These are phyloP conservation scores for Sesia apiformis DNA, from an alignment of 2,888 invertebrate genomes.

Conservation along the genomic window DNA sequence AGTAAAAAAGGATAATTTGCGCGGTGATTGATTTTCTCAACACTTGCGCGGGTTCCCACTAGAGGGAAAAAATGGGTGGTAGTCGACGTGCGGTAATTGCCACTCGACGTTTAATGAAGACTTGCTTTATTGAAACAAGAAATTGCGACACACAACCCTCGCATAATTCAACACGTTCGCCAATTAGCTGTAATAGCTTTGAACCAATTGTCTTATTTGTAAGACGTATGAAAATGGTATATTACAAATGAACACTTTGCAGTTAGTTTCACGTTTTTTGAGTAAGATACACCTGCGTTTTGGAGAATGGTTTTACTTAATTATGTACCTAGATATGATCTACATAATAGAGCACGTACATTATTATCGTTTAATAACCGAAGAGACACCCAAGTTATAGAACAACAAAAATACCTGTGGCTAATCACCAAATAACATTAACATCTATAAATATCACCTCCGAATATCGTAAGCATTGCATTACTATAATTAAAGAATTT, in stretches of 20 bases:
- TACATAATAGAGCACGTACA: too few species aligned
- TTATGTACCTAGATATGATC: too few species aligned
- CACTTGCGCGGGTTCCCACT: slow-evolving; percentile 61
- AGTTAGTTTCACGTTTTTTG: too few species aligned
- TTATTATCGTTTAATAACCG: too few species aligned
- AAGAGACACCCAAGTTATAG: too few species aligned
- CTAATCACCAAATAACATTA: background rate
- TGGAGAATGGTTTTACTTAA: too few species aligned
- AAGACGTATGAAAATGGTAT: slow-evolving; percentile 9
- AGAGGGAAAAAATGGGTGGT: slow-evolving; percentile 30
- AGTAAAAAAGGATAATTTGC: slow-evolving; percentile 13
- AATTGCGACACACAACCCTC: slow-evolving; percentile 48
- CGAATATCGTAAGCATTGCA: slow-evolving; percentile 13
- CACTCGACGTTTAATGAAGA: slow-evolving; percentile 38
- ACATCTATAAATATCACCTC: background rate
- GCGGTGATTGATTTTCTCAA: slow-evolving; percentile 50
- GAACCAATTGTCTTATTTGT: slow-evolving; percentile 40
- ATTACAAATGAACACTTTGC: too few species aligned
- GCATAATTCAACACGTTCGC: slow-evolving; percentile 27
- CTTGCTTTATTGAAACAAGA: slow-evolving; percentile 60
- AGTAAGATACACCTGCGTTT: too few species aligned
- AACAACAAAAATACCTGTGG: too few species aligned
- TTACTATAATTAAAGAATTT: slow-evolving; percentile 51
- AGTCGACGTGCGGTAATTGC: slow-evolving; percentile 35
- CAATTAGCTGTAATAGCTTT: slow-evolving; percentile 45